phyloP scores from a whole-genome alignment of 2,888 invertebrate genomes.

The Carcina quercana region DNA sequence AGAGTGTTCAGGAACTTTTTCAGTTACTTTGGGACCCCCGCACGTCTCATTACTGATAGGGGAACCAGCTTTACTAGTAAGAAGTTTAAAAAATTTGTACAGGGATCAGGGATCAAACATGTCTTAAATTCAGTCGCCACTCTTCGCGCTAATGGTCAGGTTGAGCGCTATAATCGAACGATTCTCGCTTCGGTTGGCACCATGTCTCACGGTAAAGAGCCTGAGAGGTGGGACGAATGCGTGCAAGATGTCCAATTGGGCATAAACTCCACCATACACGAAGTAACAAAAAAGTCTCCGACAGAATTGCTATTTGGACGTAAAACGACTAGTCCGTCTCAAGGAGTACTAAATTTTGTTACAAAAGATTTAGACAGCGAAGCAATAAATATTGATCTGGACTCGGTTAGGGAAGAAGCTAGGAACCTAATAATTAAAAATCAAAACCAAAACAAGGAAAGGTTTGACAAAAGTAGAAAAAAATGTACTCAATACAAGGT shows the following conservation, averaged over 20 bases:
- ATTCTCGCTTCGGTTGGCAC: slow-evolving; percentile 5
- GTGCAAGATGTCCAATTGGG: slow-evolving; percentile 12
- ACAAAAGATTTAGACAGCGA: slow-evolving; percentile 2
- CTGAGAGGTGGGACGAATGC: slow-evolving; percentile 8
- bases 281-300: slow-evolving; percentile 7
- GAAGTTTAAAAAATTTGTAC: slow-evolving; percentile 1
- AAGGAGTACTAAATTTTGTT: slow-evolving; percentile 8
- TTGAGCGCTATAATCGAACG: slow-evolving; percentile 8
- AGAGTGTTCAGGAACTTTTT: slow-evolving; percentile 1
- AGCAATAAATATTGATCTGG: slow-evolving; percentile 1
- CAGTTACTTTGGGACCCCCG: slow-evolving; percentile 5
- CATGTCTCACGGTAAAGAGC: slow-evolving; percentile 5
- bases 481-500: background rate
- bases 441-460: slow-evolving; percentile 9
- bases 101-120: slow-evolving; percentile 6
- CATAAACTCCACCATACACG: slow-evolving; percentile 10
- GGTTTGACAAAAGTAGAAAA: slow-evolving; percentile 4
- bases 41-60: slow-evolving; percentile 3
- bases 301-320: slow-evolving; percentile 10
- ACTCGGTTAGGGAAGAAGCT: slow-evolving; percentile 6
- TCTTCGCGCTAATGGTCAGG: slow-evolving; percentile 11
- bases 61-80: slow-evolving; percentile 6
- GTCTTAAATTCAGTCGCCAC: slow-evolving; percentile 14
- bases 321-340: slow-evolving; percentile 5
- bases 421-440: slow-evolving; percentile 3